A percentile compares a stretch with the other conserved stretches of the same genome.
These are phyloP conservation scores for Spodoptera frugiperda DNA, from an alignment of 1,140 invertebrate species.

Conservation along the genomic window DNA sequence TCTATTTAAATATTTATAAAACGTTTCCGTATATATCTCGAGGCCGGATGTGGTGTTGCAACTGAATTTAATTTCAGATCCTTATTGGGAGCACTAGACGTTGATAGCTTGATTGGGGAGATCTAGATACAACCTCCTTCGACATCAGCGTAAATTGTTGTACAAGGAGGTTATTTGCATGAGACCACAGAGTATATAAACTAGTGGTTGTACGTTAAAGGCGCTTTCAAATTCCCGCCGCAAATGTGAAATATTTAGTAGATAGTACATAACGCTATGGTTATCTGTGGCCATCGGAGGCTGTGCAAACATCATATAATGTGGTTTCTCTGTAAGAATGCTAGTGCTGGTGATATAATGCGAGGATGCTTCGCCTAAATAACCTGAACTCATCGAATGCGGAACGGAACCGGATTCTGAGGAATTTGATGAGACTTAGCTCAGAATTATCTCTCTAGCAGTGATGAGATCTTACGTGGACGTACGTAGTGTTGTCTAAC, in stretches of 20 bases:
- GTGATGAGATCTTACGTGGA: too few species aligned
- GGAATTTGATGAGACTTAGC: neutral
- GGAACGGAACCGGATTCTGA: neutral
- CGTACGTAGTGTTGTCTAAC: too few species aligned
- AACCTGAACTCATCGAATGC: neutral
- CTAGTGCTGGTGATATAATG: constrained; percentile 9
- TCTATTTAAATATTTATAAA: constrained; percentile 10
- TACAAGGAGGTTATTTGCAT: neutral
- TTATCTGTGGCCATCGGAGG: neutral
- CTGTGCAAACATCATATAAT: constrained; percentile 13
- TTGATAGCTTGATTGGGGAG: neutral
- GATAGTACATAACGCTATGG: constrained; percentile 1
- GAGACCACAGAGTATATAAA: constrained; percentile 8
- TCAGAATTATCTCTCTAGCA: too few species aligned
- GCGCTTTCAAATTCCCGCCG: neutral
- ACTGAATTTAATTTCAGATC: neutral
- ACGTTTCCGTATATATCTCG: neutral
- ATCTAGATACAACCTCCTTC: neutral
- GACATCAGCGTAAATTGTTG: neutral
- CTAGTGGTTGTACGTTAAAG: neutral
- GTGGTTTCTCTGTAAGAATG: constrained; percentile 22
- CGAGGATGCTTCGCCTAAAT: neutral
- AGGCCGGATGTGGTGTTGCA: neutral
- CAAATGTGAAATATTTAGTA: constrained; percentile 8
- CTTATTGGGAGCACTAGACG: neutral